phyloP scores from a whole-genome alignment of 2,797 vertebrate species.

The Pelodytes ibericus region DNA sequence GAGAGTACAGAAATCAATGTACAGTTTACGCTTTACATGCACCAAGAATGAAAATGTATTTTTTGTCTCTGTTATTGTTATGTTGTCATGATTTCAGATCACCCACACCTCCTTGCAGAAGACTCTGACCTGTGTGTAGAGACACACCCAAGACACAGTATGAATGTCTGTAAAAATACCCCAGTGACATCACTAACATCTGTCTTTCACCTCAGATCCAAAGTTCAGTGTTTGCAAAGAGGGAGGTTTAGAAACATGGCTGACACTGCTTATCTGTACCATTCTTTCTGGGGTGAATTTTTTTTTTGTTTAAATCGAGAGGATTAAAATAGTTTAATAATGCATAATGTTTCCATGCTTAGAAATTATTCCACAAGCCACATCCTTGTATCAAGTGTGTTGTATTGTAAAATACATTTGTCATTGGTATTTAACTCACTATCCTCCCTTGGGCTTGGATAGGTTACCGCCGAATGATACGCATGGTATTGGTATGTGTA shows the following conservation, averaged over 20 bases:
- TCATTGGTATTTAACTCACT: too few relatives aligned
- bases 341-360: conserved; percentile 19
- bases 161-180: conserved; percentile 34
- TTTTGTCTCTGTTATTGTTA: conserved; percentile 16
- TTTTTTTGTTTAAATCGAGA: background rate
- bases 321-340: conserved; percentile 34
- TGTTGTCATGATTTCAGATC: conserved; percentile 38
- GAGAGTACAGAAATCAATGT: too few relatives aligned
- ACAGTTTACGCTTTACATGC: background rate
- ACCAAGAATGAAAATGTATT: background rate
- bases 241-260: conserved; percentile 24
- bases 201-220: conserved; percentile 24
- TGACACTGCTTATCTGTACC: conserved; percentile 22
- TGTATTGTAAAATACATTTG: too few relatives aligned
- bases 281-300: background rate
- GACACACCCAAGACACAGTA: conserved; percentile 30
- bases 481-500: too few relatives aligned
- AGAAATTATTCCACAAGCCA: conserved; percentile 9
- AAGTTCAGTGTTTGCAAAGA: conserved; percentile 38
- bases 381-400: conserved; percentile 18
- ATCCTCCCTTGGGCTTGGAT: too few relatives aligned
- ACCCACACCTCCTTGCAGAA: conserved; percentile 19
- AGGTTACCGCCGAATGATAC: too few relatives aligned
- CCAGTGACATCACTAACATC: conserved; percentile 45
- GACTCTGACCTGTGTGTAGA: conserved; percentile 7